These are phyloP conservation scores for Cossypha niveicapilla DNA, from an alignment of 2,797 vertebrate species.

Conservation along the genomic window DNA sequence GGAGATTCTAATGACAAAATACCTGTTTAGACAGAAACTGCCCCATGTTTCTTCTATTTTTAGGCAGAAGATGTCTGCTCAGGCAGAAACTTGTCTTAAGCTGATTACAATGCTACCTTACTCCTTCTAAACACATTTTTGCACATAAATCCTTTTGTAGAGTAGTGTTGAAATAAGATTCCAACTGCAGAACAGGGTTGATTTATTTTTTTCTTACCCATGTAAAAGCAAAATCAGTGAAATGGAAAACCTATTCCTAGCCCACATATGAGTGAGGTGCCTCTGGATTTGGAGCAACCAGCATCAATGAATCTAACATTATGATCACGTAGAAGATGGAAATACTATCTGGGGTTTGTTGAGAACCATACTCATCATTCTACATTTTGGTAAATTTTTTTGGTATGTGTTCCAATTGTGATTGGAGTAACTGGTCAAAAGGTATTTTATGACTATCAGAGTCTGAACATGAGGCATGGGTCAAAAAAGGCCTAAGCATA, in stretches of 20 bases:
- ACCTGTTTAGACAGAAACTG: not conserved
- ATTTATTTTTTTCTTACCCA: not conserved
- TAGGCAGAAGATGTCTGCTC: not conserved
- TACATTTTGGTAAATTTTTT: not conserved
- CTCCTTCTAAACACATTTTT: not conserved
- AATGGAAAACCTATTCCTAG: not conserved
- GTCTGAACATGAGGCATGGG: not conserved
- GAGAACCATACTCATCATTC: not conserved
- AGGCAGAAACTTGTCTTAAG: not conserved
- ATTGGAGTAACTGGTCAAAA: not conserved
- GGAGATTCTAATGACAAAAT: not conserved
- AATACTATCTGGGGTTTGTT: not conserved
- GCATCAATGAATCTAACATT: not conserved
- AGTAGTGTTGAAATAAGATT: not conserved
- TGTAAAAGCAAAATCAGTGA: not conserved
- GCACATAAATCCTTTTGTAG: not conserved
- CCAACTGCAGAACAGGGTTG: not conserved
- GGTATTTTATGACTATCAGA: not conserved
- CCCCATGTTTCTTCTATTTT: not conserved
- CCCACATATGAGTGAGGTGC: not conserved
- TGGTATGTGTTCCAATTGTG: accelerated
- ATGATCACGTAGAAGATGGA: not conserved
- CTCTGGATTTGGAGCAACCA: not conserved
- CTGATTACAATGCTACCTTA: not conserved
- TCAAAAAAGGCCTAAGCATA: not conserved